Conservation (phyloP, 2,888 invertebrate genomes). For the Eupithecia exiguata region DNA sequence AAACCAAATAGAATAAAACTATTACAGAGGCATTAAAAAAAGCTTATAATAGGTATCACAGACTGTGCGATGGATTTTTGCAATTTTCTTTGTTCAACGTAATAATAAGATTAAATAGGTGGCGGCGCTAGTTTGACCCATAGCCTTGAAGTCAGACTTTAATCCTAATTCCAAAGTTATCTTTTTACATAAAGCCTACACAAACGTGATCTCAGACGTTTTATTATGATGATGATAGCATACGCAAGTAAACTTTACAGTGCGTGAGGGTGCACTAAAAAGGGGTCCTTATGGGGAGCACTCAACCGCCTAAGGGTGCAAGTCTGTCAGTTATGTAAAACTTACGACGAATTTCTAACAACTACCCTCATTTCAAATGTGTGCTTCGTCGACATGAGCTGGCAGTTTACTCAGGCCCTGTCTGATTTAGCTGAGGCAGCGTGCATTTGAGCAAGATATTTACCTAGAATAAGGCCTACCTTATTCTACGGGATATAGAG, state of each 20-base stretch:
- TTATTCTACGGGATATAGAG: no score
- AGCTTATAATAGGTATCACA: no score
- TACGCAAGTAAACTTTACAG: not conserved
- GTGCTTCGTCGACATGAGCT: not conserved
- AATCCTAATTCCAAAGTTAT: not conserved
- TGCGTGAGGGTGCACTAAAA: constrained; percentile 11
- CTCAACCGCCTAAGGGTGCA: constrained; percentile 8
- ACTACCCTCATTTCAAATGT: not conserved
- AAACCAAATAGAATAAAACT: no score
- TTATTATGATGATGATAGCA: not conserved
- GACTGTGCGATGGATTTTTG: no score
- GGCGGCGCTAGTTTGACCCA: no score
- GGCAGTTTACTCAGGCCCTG: not conserved
- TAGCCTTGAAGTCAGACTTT: not conserved
- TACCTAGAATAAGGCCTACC: not conserved
- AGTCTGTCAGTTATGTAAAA: constrained; percentile 3
- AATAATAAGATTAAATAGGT: no score
- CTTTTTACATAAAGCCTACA: not conserved
- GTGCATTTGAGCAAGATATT: not conserved
- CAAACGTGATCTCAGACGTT: not conserved
- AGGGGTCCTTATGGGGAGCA: not conserved
- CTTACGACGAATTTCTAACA: constrained; percentile 5
- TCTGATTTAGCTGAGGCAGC: not conserved
- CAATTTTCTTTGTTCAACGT: no score
- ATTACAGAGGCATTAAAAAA: no score